Conservation (phyloP, 1,140 invertebrate genomes). For the Drosophila neocordata region DNA sequence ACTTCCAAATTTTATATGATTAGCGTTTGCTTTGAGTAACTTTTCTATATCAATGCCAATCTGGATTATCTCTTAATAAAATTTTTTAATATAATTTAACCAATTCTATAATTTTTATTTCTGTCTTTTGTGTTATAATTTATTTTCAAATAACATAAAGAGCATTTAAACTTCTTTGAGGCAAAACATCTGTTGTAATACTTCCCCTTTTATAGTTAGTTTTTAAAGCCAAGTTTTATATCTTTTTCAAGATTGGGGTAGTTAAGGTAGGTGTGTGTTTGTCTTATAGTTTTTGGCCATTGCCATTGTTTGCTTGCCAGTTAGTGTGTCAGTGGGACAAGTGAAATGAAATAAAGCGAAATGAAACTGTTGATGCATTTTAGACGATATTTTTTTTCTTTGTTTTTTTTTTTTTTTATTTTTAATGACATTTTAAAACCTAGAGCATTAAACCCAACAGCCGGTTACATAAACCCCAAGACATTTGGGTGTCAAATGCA, state of each 20-base stretch:
- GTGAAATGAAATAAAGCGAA: constrained; percentile 47
- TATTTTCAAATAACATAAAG: not conserved
- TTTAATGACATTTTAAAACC: constrained; percentile 38
- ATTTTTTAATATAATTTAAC: no score
- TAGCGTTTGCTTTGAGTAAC: no score
- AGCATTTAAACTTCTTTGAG: not conserved
- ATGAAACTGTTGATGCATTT: constrained; percentile 56
- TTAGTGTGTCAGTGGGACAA: constrained; percentile 63
- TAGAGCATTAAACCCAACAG: constrained; percentile 47
- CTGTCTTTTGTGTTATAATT: not conserved
- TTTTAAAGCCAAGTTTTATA: constrained; percentile 39
- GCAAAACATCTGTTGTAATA: constrained; percentile 1
- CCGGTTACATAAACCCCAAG: constrained; percentile 51
- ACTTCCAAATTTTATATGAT: no score
- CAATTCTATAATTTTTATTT: not conserved
- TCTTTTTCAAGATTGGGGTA: constrained; percentile 18
- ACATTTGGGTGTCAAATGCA: constrained; percentile 46
- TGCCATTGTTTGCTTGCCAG: constrained; percentile 17
- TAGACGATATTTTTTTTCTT: constrained; percentile 21
- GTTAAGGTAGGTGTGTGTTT: constrained; percentile 27
- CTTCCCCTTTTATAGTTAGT: constrained; percentile 38
- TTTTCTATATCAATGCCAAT: no score
- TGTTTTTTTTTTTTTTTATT: constrained; percentile 24
- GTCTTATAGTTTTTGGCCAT: constrained; percentile 29
- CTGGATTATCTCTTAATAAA: no score